Evolutionary conservation across 2,888 invertebrate species (phyloP).

Genomic region (Ornithoptera priamus): DNA sequence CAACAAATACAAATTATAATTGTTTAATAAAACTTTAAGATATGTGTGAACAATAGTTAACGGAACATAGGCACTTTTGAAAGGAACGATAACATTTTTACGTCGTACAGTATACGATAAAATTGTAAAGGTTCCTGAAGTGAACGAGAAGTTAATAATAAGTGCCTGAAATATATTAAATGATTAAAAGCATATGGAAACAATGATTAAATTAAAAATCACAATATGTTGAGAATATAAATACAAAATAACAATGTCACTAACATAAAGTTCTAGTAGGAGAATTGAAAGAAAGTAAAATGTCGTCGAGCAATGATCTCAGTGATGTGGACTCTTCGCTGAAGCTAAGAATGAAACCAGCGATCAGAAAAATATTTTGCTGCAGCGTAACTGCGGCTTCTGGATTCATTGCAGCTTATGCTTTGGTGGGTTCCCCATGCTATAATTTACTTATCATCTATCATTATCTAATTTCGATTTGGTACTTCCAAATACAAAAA

Average conservation of each 20-base stretch:
- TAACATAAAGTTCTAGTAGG: constrained; percentile 2
- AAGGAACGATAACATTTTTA: not conserved
- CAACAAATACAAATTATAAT: not conserved
- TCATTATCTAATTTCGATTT: not conserved
- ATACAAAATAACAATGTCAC: constrained; percentile 12
- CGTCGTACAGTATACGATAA: not conserved
- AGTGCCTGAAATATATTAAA: not conserved
- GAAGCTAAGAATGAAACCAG: constrained; percentile 70
- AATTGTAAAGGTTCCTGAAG: not conserved
- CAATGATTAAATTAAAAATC: not conserved
- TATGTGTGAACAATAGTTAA: not conserved
- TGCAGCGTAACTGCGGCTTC: constrained; percentile 77
- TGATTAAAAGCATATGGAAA: not conserved
- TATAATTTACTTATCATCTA: not conserved
- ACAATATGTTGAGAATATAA: not conserved
- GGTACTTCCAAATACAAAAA: too few species aligned
- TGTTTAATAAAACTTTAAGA: not conserved
- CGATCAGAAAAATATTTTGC: constrained; percentile 70
- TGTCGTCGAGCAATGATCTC: constrained; percentile 67
- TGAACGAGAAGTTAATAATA: not conserved
- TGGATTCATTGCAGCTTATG: constrained; percentile 75
- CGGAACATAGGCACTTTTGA: not conserved
- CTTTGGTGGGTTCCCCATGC: constrained; percentile 56
- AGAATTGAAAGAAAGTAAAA: constrained; percentile 34
- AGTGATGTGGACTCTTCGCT: constrained; percentile 57